Evolutionary conservation across 2,888 invertebrate genomes (phyloP), one percentile per base, ranked within the genome.

Genomic region (Caenorhabditis uteleia): DNA sequence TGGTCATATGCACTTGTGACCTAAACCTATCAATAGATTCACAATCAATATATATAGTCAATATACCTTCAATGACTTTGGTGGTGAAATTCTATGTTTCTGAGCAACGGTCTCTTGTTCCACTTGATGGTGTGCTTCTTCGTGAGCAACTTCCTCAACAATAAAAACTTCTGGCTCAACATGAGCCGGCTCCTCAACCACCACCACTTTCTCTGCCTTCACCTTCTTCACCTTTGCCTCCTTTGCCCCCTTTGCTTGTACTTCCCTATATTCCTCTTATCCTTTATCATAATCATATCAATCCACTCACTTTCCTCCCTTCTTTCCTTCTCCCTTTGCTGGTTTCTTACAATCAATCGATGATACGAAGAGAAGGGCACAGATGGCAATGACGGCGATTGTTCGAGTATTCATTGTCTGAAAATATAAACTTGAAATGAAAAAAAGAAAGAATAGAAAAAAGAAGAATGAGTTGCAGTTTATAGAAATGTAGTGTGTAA

Each of bases 1-100:
- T 73, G 65, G 20, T 78, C 78, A 58, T 76, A 79, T 29, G 75
- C 77, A 23, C 74, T 66, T 20, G 74, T 47, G n/a, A 71, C 69
- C 50, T 61, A 26, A 42, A n/a, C n/a, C n/a, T n/a, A 57, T 27
- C 12, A 18, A 10, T 8, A 1, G n/a, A n/a, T n/a, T n/a, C n/a
- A n/a, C n/a, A n/a, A n/a, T n/a, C n/a, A n/a, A n/a, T n/a, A n/a
- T n/a, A n/a, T n/a, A n/a, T n/a, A n/a, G n/a, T n/a, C n/a, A n/a
- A n/a, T n/a, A n/a, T 29, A 55, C 57, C 53, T 55, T 62, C 40
- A 62, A 44, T 3, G 62, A 62, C 21, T 62, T 64, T 58, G 57
- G 57, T 39, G 64, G 64, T 12, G 53, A 46, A 0, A 53, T 38
- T n/a, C 38, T 5, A 26, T 31, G 53, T 25, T 49, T 54, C 12